Conservation (phyloP, 2,113 vertebrate species). For the Lucifuga dentata region DNA sequence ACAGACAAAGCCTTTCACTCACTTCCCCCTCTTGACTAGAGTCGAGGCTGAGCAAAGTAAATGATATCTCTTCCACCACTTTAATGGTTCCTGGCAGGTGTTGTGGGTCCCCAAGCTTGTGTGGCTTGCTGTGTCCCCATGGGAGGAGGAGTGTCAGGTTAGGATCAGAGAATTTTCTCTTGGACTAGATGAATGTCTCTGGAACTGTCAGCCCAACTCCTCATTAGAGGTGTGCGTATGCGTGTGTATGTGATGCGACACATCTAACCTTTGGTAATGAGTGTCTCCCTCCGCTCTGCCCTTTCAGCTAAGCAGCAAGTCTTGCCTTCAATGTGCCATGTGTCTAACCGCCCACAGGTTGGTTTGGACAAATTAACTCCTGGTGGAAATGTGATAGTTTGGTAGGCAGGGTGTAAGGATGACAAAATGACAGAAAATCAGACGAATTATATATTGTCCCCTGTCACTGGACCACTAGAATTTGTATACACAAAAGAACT, state of each 20-base stretch:
- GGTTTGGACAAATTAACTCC: slow-evolving; percentile 32
- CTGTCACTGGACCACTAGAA: neutral
- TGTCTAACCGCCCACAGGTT: slow-evolving; percentile 26
- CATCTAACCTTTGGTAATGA: slow-evolving; percentile 66
- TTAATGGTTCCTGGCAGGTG: slow-evolving; percentile 6
- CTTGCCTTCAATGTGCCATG: slow-evolving; percentile 7
- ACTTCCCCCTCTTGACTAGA: neutral
- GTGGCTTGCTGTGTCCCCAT: neutral
- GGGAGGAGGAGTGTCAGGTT: neutral
- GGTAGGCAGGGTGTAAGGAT: neutral
- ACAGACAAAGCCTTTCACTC: no score
- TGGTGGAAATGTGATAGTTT: slow-evolving; percentile 11
- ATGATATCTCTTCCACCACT: neutral
- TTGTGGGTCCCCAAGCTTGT: neutral
- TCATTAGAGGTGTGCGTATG: slow-evolving; percentile 4
- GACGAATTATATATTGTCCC: neutral
- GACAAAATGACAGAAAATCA: neutral
- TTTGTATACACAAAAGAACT: neutral
- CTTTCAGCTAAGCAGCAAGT: slow-evolving; percentile 29
- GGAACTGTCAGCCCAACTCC: slow-evolving; percentile 15
- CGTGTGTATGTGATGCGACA: neutral
- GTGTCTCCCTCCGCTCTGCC: slow-evolving; percentile 52
- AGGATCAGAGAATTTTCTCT: slow-evolving; percentile 33
- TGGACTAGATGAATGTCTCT: slow-evolving; percentile 7
- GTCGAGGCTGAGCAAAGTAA: neutral